A percentile compares a stretch with the other conserved stretches of the same genome.
Conservation (phyloP, 2,113 vertebrate genomes). For the Lophius piscatorius region DNA sequence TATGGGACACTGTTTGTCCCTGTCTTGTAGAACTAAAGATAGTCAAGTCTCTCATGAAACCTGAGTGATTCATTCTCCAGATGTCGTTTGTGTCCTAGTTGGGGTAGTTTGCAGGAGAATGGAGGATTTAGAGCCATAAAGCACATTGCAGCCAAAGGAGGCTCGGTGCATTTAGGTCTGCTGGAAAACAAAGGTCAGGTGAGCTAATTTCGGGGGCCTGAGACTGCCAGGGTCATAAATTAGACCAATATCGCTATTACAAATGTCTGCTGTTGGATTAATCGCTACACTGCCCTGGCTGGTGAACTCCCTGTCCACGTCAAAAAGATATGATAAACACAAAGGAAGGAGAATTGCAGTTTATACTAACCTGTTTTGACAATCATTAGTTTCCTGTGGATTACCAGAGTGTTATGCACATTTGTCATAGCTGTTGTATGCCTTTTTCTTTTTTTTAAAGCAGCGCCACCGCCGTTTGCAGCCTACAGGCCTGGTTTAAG, state of each 20-base stretch:
- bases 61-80: background rate
- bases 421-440: constrained; percentile 13
- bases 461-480: background rate
- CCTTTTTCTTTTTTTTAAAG: background rate
- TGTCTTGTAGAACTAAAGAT: background rate
- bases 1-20: no score
- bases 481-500: constrained; percentile 40
- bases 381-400: no score
- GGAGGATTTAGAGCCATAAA: constrained; percentile 35
- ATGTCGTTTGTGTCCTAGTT: constrained; percentile 8
- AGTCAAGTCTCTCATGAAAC: background rate
- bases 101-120: constrained; percentile 8
- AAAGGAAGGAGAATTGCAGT: no score
- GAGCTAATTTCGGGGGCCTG: constrained; percentile 17
- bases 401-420: no score
- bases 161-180: constrained; percentile 8
- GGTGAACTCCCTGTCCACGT: no score
- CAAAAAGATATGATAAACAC: no score
- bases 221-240: constrained; percentile 11
- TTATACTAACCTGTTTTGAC: no score
- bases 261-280: background rate
- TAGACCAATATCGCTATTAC: constrained; percentile 10
- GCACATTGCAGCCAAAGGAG: constrained; percentile 32
- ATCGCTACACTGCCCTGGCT: constrained; percentile 19
- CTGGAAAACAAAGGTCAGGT: constrained; percentile 11